Evolutionary conservation across 2,113 vertebrate genomes (phyloP), one percentile per base, ranked within the genome.

Genomic region (Crotalus viridis): DNA sequence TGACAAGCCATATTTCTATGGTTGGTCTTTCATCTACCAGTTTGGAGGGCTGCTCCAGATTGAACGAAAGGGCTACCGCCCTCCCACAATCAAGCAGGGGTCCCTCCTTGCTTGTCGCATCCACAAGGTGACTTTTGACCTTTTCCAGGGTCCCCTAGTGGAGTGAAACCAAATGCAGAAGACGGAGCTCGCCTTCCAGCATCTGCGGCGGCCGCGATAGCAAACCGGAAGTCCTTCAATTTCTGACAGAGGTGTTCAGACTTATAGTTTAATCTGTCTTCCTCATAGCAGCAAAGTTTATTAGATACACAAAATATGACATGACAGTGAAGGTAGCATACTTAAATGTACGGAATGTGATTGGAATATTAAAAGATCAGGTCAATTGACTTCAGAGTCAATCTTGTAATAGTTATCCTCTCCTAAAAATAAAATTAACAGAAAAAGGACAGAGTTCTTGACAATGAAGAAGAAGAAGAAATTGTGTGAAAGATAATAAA

Each of bases 131-230:
- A 51, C 48, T 51, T 51, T 51, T 1, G 48, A 51, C 48, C 48
- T 8, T 51, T 51, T 51, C 48, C 48, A 51, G 7, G 48, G 48
- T 51, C 48, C 48, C 48, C 8, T 8, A 51, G 48, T 9, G 8
- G 48, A 51, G 48, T 8, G 1, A 51, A 51, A 51, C 48, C 7
- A 7, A 51, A 51, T 7, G 8, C 7, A 7, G 48, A 51, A 51
- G 48, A 51, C 1, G 8, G 48, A 51, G 46, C 48, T 51, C 8
- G 8, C 48, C 48, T 51, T 51, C 48, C 48, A 51, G 48, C 8
- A 7, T 7, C 48, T 1, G 8, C 7, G 1, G 8, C 1, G 1
- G 8, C 48, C 0, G 48, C 48, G 1, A 51, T 51, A 1, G 48
- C 48, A 51, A 51, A 51, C 48, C 48, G 1, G 48, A 51, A 51